Evolutionary conservation across 2,888 invertebrate species (phyloP).

Genomic region (Agrenia bidenticulata): DNA sequence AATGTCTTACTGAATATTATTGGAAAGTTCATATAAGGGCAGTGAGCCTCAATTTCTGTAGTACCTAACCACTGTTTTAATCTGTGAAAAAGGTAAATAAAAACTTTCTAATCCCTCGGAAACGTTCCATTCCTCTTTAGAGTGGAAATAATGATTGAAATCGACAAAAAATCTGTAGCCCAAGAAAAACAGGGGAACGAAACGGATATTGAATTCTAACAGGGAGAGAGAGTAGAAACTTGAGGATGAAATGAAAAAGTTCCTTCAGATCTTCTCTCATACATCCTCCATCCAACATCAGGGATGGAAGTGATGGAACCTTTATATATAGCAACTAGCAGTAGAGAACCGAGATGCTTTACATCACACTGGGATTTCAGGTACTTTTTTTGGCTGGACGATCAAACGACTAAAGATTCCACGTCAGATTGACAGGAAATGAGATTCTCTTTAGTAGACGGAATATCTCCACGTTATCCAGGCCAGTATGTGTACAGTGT

Average conservation of each 20-base stretch:
- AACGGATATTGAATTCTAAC: slow-evolving; percentile 17
- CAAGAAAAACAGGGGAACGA: slow-evolving; percentile 10
- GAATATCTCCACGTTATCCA: neutral
- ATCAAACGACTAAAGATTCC: slow-evolving; percentile 13
- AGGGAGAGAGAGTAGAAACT: neutral
- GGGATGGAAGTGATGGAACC: neutral
- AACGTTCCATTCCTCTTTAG: too few relatives aligned
- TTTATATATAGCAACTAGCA: too few relatives aligned
- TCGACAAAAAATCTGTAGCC: neutral
- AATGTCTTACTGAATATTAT: too few relatives aligned
- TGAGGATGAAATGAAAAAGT: slow-evolving; percentile 3
- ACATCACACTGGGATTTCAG: too few relatives aligned
- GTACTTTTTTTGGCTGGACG: neutral
- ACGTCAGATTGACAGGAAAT: slow-evolving; percentile 32
- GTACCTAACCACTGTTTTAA: too few relatives aligned
- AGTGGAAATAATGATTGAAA: too few relatives aligned
- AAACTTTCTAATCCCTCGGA: too few relatives aligned
- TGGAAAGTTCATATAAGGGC: too few relatives aligned
- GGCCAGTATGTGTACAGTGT: neutral
- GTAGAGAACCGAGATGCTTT: too few relatives aligned
- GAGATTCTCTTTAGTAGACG: slow-evolving; percentile 16
- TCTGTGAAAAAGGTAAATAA: too few relatives aligned
- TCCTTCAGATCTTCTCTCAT: neutral
- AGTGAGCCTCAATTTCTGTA: too few relatives aligned
- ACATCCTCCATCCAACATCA: neutral